These are phyloP conservation scores for Octodon degus DNA, from an alignment of 2,113 vertebrate species.

Conservation along the genomic window DNA sequence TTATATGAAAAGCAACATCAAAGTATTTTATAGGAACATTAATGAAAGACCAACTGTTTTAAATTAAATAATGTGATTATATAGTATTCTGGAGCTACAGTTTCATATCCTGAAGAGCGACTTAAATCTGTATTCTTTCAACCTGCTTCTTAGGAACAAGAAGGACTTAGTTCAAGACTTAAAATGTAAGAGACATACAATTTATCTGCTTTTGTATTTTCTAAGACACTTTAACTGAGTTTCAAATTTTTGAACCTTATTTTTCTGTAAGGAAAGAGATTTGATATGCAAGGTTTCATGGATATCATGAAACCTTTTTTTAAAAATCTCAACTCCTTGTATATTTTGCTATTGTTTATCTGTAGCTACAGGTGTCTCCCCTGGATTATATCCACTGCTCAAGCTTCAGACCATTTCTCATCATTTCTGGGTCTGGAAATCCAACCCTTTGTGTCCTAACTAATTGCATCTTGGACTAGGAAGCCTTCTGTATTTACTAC, in stretches of 20 bases:
- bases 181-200: neutral
- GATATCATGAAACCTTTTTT: neutral
- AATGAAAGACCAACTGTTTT: constrained; percentile 33
- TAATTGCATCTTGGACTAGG: neutral
- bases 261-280: neutral
- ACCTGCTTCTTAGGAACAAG: neutral
- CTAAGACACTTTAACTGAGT: neutral
- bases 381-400: neutral
- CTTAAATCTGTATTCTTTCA: constrained; percentile 7
- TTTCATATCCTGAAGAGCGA: neutral
- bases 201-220: neutral
- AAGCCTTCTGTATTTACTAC: neutral
- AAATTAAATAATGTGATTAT: neutral
- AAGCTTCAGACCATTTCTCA: neutral
- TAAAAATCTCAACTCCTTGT: neutral
- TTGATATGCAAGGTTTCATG: neutral
- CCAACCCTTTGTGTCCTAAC: neutral
- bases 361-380: neutral
- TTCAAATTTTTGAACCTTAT: constrained; percentile 22
- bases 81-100: accelerated
- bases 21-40: neutral
- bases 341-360: neutral
- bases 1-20: constrained; percentile 37
- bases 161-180: neutral
- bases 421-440: neutral